phyloP scores from a whole-genome alignment of 1,140 invertebrate species.

The Saxidomus purpurata region DNA sequence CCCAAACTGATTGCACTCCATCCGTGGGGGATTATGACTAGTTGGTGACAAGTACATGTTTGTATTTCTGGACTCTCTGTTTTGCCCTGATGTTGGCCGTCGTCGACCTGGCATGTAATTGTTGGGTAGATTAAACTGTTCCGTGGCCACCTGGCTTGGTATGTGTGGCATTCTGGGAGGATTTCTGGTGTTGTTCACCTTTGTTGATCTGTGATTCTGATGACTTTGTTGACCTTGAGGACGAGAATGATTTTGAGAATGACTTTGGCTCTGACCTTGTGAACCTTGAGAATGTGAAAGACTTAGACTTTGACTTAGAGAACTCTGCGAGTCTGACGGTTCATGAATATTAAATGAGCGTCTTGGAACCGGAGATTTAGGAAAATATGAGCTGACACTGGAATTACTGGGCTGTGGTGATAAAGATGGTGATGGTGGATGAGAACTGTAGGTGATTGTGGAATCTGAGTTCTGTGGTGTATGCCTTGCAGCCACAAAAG shows the following conservation, averaged over 20 bases:
- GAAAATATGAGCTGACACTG: slow-evolving; percentile 56
- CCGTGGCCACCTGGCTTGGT: slow-evolving; percentile 53
- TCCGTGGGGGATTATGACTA: slow-evolving; percentile 12
- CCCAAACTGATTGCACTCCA: not conserved
- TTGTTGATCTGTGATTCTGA: slow-evolving; percentile 20
- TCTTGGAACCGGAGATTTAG: slow-evolving; percentile 43
- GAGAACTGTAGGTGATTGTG: slow-evolving; percentile 68
- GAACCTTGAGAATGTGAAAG: slow-evolving; percentile 24
- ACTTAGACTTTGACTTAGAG: slow-evolving; percentile 2
- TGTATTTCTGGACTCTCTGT: slow-evolving; percentile 39
- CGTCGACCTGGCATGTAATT: not conserved
- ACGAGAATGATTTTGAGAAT: not conserved
- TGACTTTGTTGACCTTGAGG: slow-evolving; percentile 1
- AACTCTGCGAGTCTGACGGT: slow-evolving; percentile 39
- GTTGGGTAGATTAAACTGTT: slow-evolving; percentile 38
- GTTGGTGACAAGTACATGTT: slow-evolving; percentile 42
- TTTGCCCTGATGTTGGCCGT: not conserved
- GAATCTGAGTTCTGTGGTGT: slow-evolving; percentile 81
- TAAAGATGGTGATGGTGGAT: slow-evolving; percentile 70
- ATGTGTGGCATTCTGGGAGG: slow-evolving; percentile 58
- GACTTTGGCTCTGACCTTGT: slow-evolving; percentile 19
- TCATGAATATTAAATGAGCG: slow-evolving; percentile 41
- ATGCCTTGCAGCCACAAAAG: slow-evolving; percentile 75
- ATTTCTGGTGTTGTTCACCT: slow-evolving; percentile 53
- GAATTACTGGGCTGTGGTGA: slow-evolving; percentile 64